Base-by-base conservation (phyloP, 2,797 vertebrate genomes). In the Girardinus metallicus region DNA sequence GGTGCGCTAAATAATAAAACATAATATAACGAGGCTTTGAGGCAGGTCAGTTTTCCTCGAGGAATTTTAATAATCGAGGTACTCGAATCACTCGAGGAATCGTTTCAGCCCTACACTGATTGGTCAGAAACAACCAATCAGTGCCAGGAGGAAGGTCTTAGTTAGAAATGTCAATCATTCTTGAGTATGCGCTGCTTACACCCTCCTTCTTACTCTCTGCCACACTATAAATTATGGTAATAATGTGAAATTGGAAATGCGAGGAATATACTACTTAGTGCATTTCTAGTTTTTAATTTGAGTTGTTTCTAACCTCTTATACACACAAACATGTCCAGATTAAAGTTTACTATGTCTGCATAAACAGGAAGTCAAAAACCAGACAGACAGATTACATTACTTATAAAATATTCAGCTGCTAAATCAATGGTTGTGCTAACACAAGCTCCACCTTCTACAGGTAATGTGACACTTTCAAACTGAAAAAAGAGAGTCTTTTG, bases 401-500 rank as follows among this genome's bases (percentile, higher is more conserved):
- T 80, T 85, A 91, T 92, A n/a, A 91, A 91, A 88, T 86, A 92
- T 93, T 91, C 79, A 92, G 60, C 82, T 76, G n/a, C 75, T 85
- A 49, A 77, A 82, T 90, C 88, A 83, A 81, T 88, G 79, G 39
- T 29, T 34, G 43, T 78, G 78, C 83, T 80, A 87, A 89, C 83
- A 85, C 72, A 80, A 39, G 75, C 81, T 49, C 60, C 57, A 73
- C 15, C 51, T 41, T 16, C 82, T 53, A 36, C 2, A 68, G 72
- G 83, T 60, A 82, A 84, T 43, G 34, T 55, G 70, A 74, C 74
- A 73, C 36, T 51, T 46, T 57, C 13, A 41, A 29, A 51, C 9
- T 81, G 76, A 36, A 73, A 9, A 34, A 46, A 23, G 34, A 23
- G 47, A 70, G 3, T 11, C 41, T 60, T 49, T 34, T 80, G 55